Evolutionary conservation across 2,797 vertebrate genomes (phyloP), one percentile per base, ranked within the genome.

Genomic region (Sebastes baramenuke): DNA sequence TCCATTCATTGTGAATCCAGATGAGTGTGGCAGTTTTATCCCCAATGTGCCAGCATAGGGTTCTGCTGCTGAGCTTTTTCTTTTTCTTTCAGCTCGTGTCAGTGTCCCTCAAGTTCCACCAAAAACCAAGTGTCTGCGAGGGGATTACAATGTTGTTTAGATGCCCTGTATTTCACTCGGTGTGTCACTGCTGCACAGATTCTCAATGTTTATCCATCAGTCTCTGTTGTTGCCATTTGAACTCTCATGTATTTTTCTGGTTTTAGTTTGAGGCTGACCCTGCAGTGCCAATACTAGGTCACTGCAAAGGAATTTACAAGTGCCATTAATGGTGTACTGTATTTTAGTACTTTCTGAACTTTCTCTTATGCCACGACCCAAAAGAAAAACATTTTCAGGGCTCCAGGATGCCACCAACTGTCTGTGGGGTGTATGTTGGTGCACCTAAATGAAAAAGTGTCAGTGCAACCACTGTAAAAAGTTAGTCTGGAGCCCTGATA

Each of bases 1-100:
- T 92, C 89, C 74, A 91, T 90, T 90, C 88, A 91, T 62, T 72
- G 83, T 76, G 82, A 85, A 89, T 90, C 77, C 78, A 90, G 86
- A 93, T 87, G 87, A 93, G 84, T 75, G 68, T 67, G 65, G 86
- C 81, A 67, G 30, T 88, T 92, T 90, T 81, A 80, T 65, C 62
- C 62, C 69, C 69, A 60, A 79, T 80, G 76, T 79, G 77, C 64
- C 77, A 67, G 60, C 11, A 13, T 8, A 38, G 25, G 29, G 27
- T 59, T 88, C 77, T 83, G 77, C 42, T 73, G 58, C 75, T 81
- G 73, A 82, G 74, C 58, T 66, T 66, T 83, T 70, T 24, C 36
- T 73, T 79, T 78, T 66, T 59, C 73, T 67, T 72, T 85, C 38
- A 67, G 54, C 67, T 56, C 62, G 34, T 46, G 52, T 64, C 67